Base-by-base conservation (phyloP, 2,888 invertebrate genomes). In the Melieria crassipennis region DNA sequence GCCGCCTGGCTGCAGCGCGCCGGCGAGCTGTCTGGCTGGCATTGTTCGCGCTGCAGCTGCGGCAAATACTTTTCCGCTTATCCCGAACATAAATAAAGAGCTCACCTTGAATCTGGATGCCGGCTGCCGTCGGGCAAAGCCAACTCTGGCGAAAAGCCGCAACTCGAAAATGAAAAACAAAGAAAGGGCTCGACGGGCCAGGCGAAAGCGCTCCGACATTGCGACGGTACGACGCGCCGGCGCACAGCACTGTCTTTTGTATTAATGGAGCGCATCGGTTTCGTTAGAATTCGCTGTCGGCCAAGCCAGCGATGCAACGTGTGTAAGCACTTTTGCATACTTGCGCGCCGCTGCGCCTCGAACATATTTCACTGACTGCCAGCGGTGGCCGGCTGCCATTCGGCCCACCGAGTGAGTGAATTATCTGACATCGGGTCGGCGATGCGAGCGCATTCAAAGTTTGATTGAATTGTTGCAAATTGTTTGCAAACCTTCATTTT, bases 391-490 rank as follows among this genome's bases (percentile, higher is more conserved):
- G 56, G 10, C 65, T 47, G 65, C 46, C 47, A 56, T 13, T 13
- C 43, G 10, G 62, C 42, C 58, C 56, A 65, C n/a, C 62, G 16
- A 55, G 63, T 64, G 69, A 69, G 63, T 69, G 69, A 69, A 63
- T 69, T 69, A 69, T 80, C 82, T 82, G 83, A 81, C 82, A 81
- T 78, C 78, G 76, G 78, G 78, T 77, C 75, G 77, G 2, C 75
- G 65, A 69, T 70, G 75, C 67, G 73, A 69, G 75, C 68, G 62
- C 58, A 75, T 76, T 78, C 77, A 75, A 76, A 74, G 75, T 82
- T 83, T 84, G 83, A 83, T 83, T 83, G 83, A 83, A 83, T 84
- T 83, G 82, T 82, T 83, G 83, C 80, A 83, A 83, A 81, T 79
- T 83, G 82, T 80, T 82, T 80, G 79, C 79, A 78, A 81, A 82